phyloP scores from a whole-genome alignment of 2,888 invertebrate species.

The Sphaeridia pumilis region DNA sequence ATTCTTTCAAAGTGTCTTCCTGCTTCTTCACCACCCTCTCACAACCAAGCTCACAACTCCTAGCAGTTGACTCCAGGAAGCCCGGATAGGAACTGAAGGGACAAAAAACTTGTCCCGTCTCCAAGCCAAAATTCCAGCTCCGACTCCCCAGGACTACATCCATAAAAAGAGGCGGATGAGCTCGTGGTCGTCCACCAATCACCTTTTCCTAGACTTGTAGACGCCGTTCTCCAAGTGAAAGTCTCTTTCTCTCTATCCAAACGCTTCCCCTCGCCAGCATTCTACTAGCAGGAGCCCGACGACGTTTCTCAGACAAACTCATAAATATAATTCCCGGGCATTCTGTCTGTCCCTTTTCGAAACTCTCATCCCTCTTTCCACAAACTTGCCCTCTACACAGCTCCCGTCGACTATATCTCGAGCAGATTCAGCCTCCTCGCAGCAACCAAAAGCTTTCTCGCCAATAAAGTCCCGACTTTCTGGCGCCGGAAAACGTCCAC shows the following conservation, averaged over 20 bases:
- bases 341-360: constrained; percentile 15
- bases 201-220: constrained; percentile 29
- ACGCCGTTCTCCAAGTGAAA: constrained; percentile 31
- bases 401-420: constrained; percentile 1
- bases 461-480: constrained; percentile 33
- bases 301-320: not conserved
- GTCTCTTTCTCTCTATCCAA: constrained; percentile 23
- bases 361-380: constrained; percentile 11
- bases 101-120: constrained; percentile 23
- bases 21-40: not conserved
- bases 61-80: constrained; percentile 2
- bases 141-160: too few relatives aligned
- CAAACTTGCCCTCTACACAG: not conserved
- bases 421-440: not conserved
- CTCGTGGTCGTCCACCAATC: constrained; percentile 35
- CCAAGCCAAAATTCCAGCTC: too few relatives aligned
- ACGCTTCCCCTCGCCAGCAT: constrained; percentile 3
- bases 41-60: not conserved
- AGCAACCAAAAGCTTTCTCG: not conserved
- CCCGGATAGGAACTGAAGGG: constrained; percentile 20
- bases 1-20: not conserved
- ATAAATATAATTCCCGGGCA: constrained; percentile 4
- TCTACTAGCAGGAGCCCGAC: constrained; percentile 1
- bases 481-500: constrained; percentile 36
- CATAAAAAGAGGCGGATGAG: constrained; percentile 33